Conservation (phyloP, 2,113 vertebrate species). For the Anhinga anhinga region DNA sequence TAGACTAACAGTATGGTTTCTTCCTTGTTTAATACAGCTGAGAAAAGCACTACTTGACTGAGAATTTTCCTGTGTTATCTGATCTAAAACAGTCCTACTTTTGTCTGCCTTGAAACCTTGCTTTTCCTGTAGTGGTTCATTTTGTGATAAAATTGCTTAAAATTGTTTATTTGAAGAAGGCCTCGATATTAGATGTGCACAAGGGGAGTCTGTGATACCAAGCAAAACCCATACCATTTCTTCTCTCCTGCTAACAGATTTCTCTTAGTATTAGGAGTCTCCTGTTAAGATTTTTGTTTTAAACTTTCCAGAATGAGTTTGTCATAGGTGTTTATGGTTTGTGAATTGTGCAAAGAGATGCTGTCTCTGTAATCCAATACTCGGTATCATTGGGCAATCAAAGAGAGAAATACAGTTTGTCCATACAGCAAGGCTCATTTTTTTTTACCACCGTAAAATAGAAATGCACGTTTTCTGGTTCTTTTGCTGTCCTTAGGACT, state of each 20-base stretch:
- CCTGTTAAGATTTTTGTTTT: too few relatives aligned
- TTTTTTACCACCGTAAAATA: not conserved
- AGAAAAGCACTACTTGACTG: not conserved
- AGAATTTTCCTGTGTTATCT: not conserved
- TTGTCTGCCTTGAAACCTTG: not conserved
- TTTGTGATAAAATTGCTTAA: not conserved
- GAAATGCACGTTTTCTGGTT: fast-evolving
- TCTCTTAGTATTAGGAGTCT: not conserved
- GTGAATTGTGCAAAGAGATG: not conserved
- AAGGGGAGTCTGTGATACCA: not conserved
- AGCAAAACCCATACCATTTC: fast-evolving
- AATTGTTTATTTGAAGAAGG: not conserved
- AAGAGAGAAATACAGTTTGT: not conserved
- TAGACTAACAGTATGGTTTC: not conserved
- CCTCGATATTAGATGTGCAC: not conserved
- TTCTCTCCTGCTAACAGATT: not conserved
- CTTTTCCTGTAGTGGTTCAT: not conserved
- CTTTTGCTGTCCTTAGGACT: not conserved
- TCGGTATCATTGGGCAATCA: not conserved
- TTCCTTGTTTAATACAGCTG: not conserved
- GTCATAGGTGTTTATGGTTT: not conserved
- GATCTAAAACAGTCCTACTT: not conserved
- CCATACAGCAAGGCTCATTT: not conserved
- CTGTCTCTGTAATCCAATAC: not conserved
- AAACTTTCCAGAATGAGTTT: not conserved